Evolutionary conservation across 2,113 vertebrate species (phyloP).

Genomic region (Cynoglossus semilaevis): DNA sequence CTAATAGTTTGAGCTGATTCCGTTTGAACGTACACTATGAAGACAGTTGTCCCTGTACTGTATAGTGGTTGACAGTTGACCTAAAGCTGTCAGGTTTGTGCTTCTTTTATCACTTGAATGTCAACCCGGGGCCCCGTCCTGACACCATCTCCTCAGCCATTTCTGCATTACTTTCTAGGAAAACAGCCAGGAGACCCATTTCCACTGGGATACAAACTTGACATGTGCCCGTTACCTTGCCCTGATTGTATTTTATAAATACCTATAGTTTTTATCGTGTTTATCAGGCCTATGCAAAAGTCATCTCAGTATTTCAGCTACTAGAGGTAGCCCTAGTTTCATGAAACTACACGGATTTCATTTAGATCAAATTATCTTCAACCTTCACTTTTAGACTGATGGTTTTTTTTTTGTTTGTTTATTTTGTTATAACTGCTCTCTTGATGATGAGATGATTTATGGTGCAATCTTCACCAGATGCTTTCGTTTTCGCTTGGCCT

Average conservation of each 20-base stretch:
- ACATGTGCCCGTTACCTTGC: too few species aligned
- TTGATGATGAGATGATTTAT: constrained; percentile 1
- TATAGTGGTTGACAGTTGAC: too few species aligned
- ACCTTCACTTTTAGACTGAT: constrained; percentile 4
- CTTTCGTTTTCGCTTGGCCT: constrained; percentile 14
- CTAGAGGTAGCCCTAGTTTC: constrained; percentile 25
- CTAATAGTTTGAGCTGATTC: too few species aligned
- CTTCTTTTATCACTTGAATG: too few species aligned
- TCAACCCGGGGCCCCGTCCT: too few species aligned
- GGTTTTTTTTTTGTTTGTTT: neutral
- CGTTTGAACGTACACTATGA: too few species aligned
- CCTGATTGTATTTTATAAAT: neutral
- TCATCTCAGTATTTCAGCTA: constrained; percentile 19
- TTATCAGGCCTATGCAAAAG: constrained; percentile 60
- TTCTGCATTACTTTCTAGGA: neutral
- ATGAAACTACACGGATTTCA: constrained; percentile 19
- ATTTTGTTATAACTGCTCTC: too few species aligned
- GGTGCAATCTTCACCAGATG: constrained; percentile 29
- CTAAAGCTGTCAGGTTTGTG: too few species aligned
- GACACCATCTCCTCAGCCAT: too few species aligned
- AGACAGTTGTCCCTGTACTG: too few species aligned
- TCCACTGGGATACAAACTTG: too few species aligned
- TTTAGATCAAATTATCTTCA: constrained; percentile 20
- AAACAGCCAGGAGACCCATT: too few species aligned
- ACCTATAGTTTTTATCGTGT: constrained; percentile 1